phyloP scores from a whole-genome alignment of 2,888 invertebrate species.

The Stenichneumon culpator region DNA sequence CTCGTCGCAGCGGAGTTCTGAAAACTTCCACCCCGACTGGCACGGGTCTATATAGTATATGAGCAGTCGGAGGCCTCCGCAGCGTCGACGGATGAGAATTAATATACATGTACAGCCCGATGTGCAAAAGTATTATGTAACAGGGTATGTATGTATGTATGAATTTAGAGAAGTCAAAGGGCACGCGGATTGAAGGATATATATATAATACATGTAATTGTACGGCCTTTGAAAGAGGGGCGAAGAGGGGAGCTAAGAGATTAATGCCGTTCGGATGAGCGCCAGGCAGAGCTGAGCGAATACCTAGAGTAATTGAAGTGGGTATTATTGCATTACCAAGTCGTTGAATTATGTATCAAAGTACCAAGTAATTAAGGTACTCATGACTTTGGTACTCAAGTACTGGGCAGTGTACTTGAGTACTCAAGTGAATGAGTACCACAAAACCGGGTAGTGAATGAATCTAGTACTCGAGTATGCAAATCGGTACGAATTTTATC shows the following conservation, averaged over 20 bases:
- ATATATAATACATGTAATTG: not conserved
- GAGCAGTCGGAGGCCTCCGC: conserved; percentile 15
- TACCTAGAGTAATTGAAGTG: not conserved
- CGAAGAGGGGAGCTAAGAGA: not conserved
- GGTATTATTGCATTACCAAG: not conserved
- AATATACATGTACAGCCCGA: conserved; percentile 22
- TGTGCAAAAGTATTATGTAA: conserved; percentile 14
- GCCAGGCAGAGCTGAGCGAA: not conserved
- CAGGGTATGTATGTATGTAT: not conserved
- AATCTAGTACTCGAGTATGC: not conserved
- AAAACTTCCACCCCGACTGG: conserved; percentile 46
- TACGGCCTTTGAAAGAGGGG: not conserved
- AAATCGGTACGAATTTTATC: not conserved
- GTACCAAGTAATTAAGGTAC: not conserved
- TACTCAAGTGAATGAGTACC: not conserved
- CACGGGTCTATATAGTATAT: not conserved
- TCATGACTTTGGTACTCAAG: not conserved
- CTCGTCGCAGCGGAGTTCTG: conserved; percentile 48
- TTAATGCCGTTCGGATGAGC: not conserved
- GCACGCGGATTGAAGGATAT: not conserved
- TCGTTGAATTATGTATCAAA: too few relatives aligned
- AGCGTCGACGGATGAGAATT: conserved; percentile 9
- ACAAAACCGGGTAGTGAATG: not conserved
- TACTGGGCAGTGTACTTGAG: too few relatives aligned
- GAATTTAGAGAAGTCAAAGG: conserved; percentile 3